These are phyloP conservation scores for Atethmia centrago DNA, from an alignment of 2,888 invertebrate genomes.

Conservation along the genomic window DNA sequence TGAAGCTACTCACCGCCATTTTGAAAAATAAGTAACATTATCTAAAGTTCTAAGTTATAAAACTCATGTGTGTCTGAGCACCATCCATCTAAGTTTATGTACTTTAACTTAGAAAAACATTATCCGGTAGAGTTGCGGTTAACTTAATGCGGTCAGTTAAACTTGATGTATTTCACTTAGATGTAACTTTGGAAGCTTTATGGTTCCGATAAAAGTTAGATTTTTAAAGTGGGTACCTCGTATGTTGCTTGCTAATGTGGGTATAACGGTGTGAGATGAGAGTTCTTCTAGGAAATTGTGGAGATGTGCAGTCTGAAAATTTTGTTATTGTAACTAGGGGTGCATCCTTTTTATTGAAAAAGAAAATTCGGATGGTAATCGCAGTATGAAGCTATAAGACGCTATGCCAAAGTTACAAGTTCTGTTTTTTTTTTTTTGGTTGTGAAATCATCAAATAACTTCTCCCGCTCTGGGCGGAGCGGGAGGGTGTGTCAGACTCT, in stretches of 20 bases:
- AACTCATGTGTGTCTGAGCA: conserved; percentile 77
- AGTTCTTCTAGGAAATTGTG: conserved; percentile 14
- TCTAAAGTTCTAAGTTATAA: conserved; percentile 63
- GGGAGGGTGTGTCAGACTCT: no score
- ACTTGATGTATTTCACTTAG: conserved; percentile 81
- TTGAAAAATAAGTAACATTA: conserved; percentile 59
- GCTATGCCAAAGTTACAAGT: no score
- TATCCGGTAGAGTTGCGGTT: conserved; percentile 73
- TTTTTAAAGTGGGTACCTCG: conserved; percentile 58
- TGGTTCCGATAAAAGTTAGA: conserved; percentile 65
- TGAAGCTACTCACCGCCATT: conserved; percentile 45
- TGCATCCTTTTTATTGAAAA: no score
- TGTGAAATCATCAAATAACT: no score
- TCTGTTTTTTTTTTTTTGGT: no score
- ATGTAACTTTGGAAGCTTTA: conserved; percentile 75
- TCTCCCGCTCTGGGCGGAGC: no score
- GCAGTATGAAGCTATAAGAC: no score
- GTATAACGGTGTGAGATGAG: conserved; percentile 15
- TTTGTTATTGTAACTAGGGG: no score
- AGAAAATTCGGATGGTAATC: no score
- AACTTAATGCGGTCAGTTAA: conserved; percentile 79
- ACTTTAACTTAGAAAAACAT: conserved; percentile 77
- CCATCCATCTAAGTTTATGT: conserved; percentile 83
- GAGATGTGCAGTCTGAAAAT: neutral
- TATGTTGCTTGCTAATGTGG: conserved; percentile 48